Evolutionary conservation across 2,113 vertebrate genomes (phyloP).

Genomic region (Lichenostomus cassidix): DNA sequence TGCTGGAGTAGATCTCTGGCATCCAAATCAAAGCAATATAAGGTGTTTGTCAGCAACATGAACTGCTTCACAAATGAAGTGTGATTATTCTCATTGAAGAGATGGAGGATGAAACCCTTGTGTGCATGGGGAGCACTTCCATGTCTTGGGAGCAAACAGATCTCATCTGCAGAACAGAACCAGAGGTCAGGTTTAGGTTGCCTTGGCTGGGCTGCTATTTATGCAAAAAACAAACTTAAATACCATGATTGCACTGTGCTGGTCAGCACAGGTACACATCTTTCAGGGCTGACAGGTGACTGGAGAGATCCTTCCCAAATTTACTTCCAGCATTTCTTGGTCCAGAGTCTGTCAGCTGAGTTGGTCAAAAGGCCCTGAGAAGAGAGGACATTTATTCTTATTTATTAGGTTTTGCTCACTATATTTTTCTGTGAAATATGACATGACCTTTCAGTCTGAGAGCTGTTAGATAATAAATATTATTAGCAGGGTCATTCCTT

Average conservation of each 20-base stretch:
- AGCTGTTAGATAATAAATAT: conserved; percentile 61
- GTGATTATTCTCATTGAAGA: neutral
- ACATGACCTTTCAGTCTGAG: conserved; percentile 39
- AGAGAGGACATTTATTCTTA: conserved; percentile 46
- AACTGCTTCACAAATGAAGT: neutral
- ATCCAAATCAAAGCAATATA: neutral
- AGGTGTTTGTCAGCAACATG: neutral
- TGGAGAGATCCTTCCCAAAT: neutral
- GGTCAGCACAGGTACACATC: neutral
- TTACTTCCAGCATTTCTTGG: neutral
- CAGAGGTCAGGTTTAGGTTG: neutral
- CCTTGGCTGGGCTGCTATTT: neutral
- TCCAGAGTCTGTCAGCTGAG: conserved; percentile 19
- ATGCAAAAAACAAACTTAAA: neutral
- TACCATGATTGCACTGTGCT: neutral
- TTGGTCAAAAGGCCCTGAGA: conserved; percentile 51
- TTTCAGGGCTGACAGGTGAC: neutral
- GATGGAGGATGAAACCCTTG: neutral
- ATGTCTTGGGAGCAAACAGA: neutral
- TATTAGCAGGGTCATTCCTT: conserved; percentile 55
- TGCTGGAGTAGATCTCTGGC: neutral
- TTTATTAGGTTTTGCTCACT: conserved; percentile 42
- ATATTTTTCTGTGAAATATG: neutral
- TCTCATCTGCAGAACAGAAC: neutral
- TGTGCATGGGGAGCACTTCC: neutral